phyloP scores from a whole-genome alignment of 2,888 invertebrate species.

The Agrilus mali region DNA sequence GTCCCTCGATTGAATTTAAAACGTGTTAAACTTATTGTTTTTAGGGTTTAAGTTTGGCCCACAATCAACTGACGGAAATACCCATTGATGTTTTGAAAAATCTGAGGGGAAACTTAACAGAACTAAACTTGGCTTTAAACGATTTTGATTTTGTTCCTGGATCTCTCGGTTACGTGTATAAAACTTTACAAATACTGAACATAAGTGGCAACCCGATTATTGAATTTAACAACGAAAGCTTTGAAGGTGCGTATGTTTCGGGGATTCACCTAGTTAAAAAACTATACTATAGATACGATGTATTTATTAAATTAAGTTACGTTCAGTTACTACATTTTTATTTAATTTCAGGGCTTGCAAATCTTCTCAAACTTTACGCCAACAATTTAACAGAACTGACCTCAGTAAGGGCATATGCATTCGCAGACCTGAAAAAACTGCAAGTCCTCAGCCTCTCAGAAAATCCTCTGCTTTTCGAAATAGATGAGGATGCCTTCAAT shows the following conservation, averaged over 20 bases:
- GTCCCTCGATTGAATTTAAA: neutral
- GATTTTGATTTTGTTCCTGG: slow-evolving; percentile 45
- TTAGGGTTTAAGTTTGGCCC: slow-evolving; percentile 28
- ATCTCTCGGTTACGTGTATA: slow-evolving; percentile 40
- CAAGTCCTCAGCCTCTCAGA: slow-evolving; percentile 23
- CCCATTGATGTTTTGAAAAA: slow-evolving; percentile 41
- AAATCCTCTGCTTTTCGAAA: slow-evolving; percentile 25
- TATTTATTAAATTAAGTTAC: no score
- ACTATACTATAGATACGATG: neutral
- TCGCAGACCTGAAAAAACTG: slow-evolving; percentile 22
- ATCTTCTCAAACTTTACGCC: slow-evolving; percentile 45
- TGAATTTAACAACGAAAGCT: slow-evolving; percentile 45
- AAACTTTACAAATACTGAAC: slow-evolving; percentile 42
- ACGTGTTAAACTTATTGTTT: slow-evolving; percentile 7
- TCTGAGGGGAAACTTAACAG: slow-evolving; percentile 35
- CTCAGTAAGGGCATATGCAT: slow-evolving; percentile 33
- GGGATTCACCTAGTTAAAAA: neutral
- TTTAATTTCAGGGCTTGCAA: slow-evolving; percentile 36
- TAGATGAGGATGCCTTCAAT: slow-evolving; percentile 47
- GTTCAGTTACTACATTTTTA: no score
- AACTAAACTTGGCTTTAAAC: slow-evolving; percentile 49
- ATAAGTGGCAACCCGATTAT: slow-evolving; percentile 49
- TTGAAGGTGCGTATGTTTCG: slow-evolving; percentile 36
- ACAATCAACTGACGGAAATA: slow-evolving; percentile 45
- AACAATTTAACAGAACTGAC: slow-evolving; percentile 44